Base-by-base conservation (phyloP, 2,888 invertebrate species). In the Hemithea aestivaria region DNA sequence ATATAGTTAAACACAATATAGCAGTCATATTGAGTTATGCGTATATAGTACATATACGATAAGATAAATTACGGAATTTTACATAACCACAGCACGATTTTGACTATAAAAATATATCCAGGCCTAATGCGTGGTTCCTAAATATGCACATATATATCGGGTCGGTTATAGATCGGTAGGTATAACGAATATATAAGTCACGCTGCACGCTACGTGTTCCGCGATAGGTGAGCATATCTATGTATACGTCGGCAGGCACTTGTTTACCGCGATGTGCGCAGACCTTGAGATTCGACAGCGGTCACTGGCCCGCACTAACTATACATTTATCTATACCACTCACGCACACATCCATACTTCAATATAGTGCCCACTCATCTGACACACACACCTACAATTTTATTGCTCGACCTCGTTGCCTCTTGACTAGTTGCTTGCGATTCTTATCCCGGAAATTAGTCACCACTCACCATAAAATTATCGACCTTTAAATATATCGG, bases 241-340 rank as follows among this genome's bases (percentile, higher is more conserved):
- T 59, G 56, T 56, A 56, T 72, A 57, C 62, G 58, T 58, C 59
- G 74, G 45, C 16, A 16, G 16, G 16, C 76, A 80, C 75, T 83
- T 87, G 84, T 84, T 85, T 84, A 83, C 80, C 60, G 68, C 78
- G 74, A 67, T 71, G 61, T 64, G 67, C 69, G 77, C 80, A 74
- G 84, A 78, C 85, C 85, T 87, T 87, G 85, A 84, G 70, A 82
- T 85, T 87, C 69, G 83, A 77, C 81, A 48, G 65, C 82, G 85
- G 85, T 84, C 85, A 84, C 56, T 84, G 83, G 72, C 85, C 82
- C 73, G 56, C 29, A 20, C 24, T 10, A 35, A 37, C 41, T 42
- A 29, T 7, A 23, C 20, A 7, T 26, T 42, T 36, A 37, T 42
- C 41, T 42, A 33, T 33, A 26, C 26, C 25, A 16, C 33, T 21